phyloP scores from a whole-genome alignment of 2,797 vertebrate species.

The Loriculus beryllinus region DNA sequence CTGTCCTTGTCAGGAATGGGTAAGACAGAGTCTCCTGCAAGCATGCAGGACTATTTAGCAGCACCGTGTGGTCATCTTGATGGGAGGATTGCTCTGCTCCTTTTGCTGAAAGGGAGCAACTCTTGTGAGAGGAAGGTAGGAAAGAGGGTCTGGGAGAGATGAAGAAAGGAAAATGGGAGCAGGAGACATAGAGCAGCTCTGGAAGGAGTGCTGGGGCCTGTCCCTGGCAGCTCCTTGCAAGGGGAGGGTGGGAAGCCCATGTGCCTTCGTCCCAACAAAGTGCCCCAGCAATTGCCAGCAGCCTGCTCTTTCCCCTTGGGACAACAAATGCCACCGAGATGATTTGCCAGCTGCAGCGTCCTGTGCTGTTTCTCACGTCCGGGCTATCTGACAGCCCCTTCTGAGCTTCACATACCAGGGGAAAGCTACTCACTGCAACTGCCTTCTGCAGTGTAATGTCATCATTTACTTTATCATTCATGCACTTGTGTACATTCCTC shows the following conservation, averaged over 20 bases:
- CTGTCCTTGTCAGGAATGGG: not conserved
- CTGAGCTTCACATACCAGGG: not conserved
- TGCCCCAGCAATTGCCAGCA: not conserved
- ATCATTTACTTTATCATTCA: not conserved
- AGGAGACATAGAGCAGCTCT: not conserved
- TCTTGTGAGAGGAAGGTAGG: not conserved
- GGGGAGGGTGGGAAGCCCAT: not conserved
- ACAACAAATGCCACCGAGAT: not conserved
- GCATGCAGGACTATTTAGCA: not conserved
- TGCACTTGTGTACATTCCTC: not conserved
- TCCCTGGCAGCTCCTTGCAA: not conserved
- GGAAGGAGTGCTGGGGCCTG: not conserved
- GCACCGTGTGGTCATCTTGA: not conserved
- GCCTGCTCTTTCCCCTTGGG: not conserved
- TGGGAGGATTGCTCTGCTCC: not conserved
- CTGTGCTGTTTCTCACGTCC: fast-evolving
- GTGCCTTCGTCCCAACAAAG: not conserved
- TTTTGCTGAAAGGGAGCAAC: not conserved
- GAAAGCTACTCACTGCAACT: not conserved
- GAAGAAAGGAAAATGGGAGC: not conserved
- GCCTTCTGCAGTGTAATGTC: not conserved
- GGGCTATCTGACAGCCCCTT: not conserved
- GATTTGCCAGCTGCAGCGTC: not conserved
- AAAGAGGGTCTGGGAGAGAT: not conserved
- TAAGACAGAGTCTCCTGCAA: not conserved